Conservation (phyloP, 2,113 vertebrate species). For the Anoura caudifer region DNA sequence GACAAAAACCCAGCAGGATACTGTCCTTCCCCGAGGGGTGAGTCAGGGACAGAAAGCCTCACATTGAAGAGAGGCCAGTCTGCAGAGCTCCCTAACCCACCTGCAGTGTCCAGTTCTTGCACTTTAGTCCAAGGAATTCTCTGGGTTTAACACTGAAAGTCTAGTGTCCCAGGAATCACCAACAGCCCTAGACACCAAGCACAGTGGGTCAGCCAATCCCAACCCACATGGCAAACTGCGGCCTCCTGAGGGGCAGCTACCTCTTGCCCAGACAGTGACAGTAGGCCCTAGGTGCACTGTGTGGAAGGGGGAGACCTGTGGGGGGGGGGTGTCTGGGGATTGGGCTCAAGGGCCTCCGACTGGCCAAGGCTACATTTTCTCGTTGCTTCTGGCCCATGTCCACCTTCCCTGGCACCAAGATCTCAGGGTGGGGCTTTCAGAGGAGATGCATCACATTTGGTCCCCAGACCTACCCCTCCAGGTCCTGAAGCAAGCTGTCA, state of each 20-base stretch:
- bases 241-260: not conserved
- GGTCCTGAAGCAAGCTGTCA: too few species aligned
- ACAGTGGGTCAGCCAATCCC: too few species aligned
- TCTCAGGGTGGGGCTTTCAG: not conserved
- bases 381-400: accelerated
- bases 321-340: not conserved
- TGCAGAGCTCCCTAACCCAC: not conserved
- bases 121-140: not conserved
- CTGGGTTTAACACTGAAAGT: not conserved
- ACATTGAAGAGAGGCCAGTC: too few species aligned
- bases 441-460: not conserved
- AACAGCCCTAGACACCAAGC: not conserved
- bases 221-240: not conserved
- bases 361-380: not conserved
- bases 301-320: accelerated
- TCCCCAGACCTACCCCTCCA: too few species aligned
- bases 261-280: not conserved
- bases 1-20: too few species aligned
- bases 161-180: not conserved
- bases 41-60: too few species aligned
- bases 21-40: too few species aligned
- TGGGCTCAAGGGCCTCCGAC: not conserved
- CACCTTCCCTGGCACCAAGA: not conserved
- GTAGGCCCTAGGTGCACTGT: not conserved
- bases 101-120: not conserved